Base-by-base conservation (phyloP, 2,113 vertebrate genomes). In the Merops nubicus region DNA sequence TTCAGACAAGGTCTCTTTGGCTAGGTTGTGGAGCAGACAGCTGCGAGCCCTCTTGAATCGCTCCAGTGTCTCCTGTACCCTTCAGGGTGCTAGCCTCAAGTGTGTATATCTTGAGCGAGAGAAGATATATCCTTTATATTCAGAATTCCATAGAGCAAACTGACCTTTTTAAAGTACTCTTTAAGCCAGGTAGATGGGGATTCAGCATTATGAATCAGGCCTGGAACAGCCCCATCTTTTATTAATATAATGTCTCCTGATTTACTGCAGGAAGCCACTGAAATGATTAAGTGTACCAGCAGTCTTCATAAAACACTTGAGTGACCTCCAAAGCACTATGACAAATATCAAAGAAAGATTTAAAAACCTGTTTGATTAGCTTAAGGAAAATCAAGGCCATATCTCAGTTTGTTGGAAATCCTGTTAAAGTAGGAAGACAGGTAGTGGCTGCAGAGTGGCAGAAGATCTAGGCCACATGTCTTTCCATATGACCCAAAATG, bases 201-300 rank as follows among this genome's bases (percentile, higher is more conserved):
- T 92, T 93, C 73, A 78, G 91, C 56, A 50, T 70, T 90, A 63
- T 56, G 92, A 94, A 92, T 96, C 84, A 91, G 95, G 81, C n/a
- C 48, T 93, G 77, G 92, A 95, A 89, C 81, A 95, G 73, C 69
- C 77, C 88, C 73, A 93, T 96, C 86, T 91, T 97, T 96, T 96
- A 93, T 96, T 96, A 94, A 87, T 96, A 53, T 85, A 92, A 91
- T 91, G 64, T 82, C 80, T 96, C 85, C 76, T 96, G 73, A 96
- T 97, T 93, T 97, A 93, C 73, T 96, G 80, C 88, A 93, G 95
- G 92, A 96, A 96, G 92, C 74, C 80, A 79, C 53, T 89, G 88
- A 93, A 96, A 91, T 95, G 91, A 96, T 91, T 89, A 96, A 94
- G 77, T 93, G 65, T 91, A 91, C 48, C 91, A 82, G 91, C 62